Conservation (phyloP, 1,140 invertebrate species). For the Pseudoatta argentina region DNA sequence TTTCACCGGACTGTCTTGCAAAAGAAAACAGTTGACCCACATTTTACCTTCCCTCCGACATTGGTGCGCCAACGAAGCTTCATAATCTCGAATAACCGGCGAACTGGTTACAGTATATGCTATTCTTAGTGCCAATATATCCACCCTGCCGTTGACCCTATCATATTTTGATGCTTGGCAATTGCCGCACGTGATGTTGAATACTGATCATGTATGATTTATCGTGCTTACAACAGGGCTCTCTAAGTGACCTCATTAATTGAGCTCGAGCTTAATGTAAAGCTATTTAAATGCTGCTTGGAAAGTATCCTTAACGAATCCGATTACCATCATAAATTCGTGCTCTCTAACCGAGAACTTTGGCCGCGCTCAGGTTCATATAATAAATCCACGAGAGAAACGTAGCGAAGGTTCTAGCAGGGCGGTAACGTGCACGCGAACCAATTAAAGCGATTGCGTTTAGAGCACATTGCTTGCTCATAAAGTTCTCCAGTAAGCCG, state of each 20-base stretch:
- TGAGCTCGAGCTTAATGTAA: not conserved
- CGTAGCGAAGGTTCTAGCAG: slow-evolving; percentile 18
- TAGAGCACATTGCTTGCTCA: slow-evolving; percentile 26
- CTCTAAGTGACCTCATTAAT: not conserved
- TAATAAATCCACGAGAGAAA: slow-evolving; percentile 41
- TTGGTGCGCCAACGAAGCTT: slow-evolving; percentile 64
- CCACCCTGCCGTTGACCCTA: slow-evolving; percentile 75
- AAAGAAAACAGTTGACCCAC: slow-evolving; percentile 72
- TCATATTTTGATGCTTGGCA: slow-evolving; percentile 50
- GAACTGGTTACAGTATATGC: slow-evolving; percentile 60
- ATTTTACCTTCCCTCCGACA: slow-evolving; percentile 69
- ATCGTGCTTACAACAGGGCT: not conserved
- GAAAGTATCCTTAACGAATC: slow-evolving; percentile 36
- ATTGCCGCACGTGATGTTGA: slow-evolving; percentile 41
- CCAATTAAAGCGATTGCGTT: slow-evolving; percentile 48
- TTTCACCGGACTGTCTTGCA: slow-evolving; percentile 42
- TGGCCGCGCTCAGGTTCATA: not conserved
- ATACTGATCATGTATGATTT: slow-evolving; percentile 20
- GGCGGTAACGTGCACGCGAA: slow-evolving; percentile 21
- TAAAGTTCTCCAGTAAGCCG: not conserved
- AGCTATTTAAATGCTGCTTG: not conserved
- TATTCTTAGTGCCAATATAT: slow-evolving; percentile 71
- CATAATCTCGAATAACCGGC: slow-evolving; percentile 71
- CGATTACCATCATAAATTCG: slow-evolving; percentile 38
- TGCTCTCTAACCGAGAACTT: not conserved